Percentiles rank a stretch among this genome's conserved stretches.
Evolutionary conservation across 2,888 invertebrate genomes (phyloP).

Genomic region (Sclerodermus sp.): DNA sequence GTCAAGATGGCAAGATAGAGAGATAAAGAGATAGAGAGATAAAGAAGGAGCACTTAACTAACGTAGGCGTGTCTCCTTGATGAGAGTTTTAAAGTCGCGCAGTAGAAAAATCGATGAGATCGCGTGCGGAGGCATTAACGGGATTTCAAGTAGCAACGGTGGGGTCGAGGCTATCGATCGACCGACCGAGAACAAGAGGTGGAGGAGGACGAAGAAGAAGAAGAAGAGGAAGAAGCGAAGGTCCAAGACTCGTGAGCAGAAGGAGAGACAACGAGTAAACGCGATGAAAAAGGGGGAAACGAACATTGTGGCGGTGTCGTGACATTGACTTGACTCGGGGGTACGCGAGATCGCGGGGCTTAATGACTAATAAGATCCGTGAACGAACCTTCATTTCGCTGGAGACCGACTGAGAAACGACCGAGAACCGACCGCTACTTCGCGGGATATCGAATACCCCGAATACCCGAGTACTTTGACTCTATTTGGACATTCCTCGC

Average conservation of each 20-base stretch:
- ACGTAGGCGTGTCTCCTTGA: too few species aligned
- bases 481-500: too few species aligned
- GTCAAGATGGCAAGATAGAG: too few species aligned
- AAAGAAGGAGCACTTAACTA: too few species aligned
- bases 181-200: conserved; percentile 13
- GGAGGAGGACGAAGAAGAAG: conserved; percentile 10
- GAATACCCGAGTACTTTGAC: too few species aligned
- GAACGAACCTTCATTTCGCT: conserved; percentile 4
- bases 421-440: too few species aligned
- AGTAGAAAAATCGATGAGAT: conserved; percentile 43
- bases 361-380: conserved; percentile 27
- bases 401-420: too few species aligned
- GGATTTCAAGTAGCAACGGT: conserved; percentile 32
- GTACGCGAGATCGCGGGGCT: conserved; percentile 22
- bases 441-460: too few species aligned
- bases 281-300: conserved; percentile 30
- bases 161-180: conserved; percentile 27
- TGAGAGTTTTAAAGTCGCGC: background rate
- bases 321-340: conserved; percentile 26
- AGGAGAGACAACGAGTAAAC: conserved; percentile 19
- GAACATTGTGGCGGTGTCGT: conserved; percentile 19
- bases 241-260: too few species aligned
- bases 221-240: conserved; percentile 22
- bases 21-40: too few species aligned
- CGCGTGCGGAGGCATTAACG: conserved; percentile 42